Base-by-base conservation (phyloP, 1,140 invertebrate species). In the Popillia japonica region DNA sequence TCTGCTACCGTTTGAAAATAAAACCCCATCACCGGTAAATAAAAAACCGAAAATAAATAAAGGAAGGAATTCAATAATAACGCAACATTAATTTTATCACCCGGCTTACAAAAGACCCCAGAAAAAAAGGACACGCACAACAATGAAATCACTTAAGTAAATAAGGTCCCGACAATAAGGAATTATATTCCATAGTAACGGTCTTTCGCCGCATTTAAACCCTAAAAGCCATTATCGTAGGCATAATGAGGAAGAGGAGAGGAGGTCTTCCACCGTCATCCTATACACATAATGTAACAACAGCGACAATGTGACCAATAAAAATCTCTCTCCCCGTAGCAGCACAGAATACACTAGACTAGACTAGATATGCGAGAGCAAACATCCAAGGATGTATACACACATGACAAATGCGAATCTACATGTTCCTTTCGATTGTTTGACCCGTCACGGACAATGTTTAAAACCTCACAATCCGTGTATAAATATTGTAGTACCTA, bases 401-500 rank as follows among this genome's bases (percentile, higher is more conserved):
- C 34, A 55, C 40, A 78, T 78, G 78, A 78, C 55, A 78, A 78
- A 78, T 78, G 77, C 73, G 48, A 41, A 72, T 75, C 72, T 55
- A 59, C 59, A 68, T 68, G 61, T 68, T 73, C 23, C 4, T n/a
- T 22, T 68, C 61, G 68, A 44, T 72, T 48, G 44, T 72, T 75
- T 78, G 78, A 78, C 55, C 78, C 72, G 61, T 68, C 61, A 55
- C 44, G 22, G 78, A 78, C 78, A 78, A 64, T 80, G 78, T 81
- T 82, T 78, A 79, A 82, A 82, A 79, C 81, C 79, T 80, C 77
- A 80, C 78, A 76, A 82, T 81, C 81, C 81, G 72, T 83, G 78
- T 83, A 78, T 81, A 83, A 83, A 83, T 83, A 83, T 83, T 82
- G 81, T 82, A 83, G 79, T 78, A 81, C 82, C 79, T 79, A 79